phyloP scores from a whole-genome alignment of 2,113 vertebrate species.

The Albula glossodonta region DNA sequence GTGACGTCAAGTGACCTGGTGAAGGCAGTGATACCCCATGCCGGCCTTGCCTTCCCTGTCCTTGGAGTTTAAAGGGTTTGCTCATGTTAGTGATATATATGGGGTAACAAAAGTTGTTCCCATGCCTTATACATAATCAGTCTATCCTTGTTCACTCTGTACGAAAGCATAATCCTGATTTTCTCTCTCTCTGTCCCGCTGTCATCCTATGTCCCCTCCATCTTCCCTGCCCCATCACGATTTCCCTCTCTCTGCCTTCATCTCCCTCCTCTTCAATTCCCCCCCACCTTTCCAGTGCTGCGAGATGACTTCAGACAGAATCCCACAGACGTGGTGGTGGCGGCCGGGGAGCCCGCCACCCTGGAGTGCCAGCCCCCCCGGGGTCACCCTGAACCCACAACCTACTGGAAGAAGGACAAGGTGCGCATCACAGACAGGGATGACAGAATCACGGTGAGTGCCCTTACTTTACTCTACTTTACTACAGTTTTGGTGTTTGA shows the following conservation, averaged over 20 bases:
- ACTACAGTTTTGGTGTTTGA: too few relatives aligned
- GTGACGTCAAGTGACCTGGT: too few relatives aligned
- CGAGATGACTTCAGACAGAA: constrained; percentile 96
- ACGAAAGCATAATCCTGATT: neutral
- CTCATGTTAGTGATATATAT: too few relatives aligned
- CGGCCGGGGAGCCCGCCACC: constrained; percentile 89
- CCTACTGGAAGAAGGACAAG: constrained; percentile 97
- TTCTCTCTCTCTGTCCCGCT: neutral
- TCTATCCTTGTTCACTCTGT: neutral
- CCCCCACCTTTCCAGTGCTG: constrained; percentile 70
- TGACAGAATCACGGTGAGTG: constrained; percentile 86
- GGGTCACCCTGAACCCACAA: constrained; percentile 92
- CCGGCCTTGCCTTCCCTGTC: too few relatives aligned
- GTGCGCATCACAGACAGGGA: constrained; percentile 84
- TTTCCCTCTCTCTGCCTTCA: neutral
- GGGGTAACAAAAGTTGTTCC: too few relatives aligned
- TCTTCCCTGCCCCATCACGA: neutral
- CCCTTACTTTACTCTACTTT: too few relatives aligned
- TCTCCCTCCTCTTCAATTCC: neutral
- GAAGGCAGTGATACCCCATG: too few relatives aligned
- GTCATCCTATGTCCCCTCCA: neutral
- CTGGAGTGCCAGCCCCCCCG: constrained; percentile 92
- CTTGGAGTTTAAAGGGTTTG: too few relatives aligned
- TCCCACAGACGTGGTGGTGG: constrained; percentile 93
- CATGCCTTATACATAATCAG: neutral